phyloP scores from a whole-genome alignment of 2,888 invertebrate genomes.

The Scotopteryx bipunctaria region DNA sequence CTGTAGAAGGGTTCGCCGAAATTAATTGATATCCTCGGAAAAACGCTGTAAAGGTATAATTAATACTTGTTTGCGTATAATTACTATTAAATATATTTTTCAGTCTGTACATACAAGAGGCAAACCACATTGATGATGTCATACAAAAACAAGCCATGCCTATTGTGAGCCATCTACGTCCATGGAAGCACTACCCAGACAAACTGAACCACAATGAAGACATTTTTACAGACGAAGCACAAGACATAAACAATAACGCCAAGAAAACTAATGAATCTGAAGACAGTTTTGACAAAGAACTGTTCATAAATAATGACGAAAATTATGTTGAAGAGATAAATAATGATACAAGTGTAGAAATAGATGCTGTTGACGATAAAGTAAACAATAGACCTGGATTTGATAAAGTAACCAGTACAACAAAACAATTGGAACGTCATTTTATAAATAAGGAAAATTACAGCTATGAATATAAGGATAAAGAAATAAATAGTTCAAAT shows the following conservation, averaged over 20 bases:
- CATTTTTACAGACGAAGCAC: background rate
- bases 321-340: too few species aligned
- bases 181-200: conserved; percentile 39
- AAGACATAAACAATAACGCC: background rate
- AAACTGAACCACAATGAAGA: conserved; percentile 26
- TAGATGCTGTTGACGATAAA: background rate
- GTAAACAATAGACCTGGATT: background rate
- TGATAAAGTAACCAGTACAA: background rate
- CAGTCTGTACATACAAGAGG: conserved; percentile 23
- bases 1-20: too few species aligned
- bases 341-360: too few species aligned
- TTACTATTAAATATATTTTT: too few species aligned
- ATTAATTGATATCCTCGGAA: too few species aligned
- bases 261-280: background rate
- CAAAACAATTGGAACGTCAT: background rate
- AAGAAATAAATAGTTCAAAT: too few species aligned
- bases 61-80: background rate
- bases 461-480: too few species aligned
- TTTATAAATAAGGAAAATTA: too few species aligned
- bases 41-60: too few species aligned
- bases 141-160: conserved; percentile 60
- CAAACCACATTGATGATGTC: conserved; percentile 63
- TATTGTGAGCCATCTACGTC: conserved; percentile 60
- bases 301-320: too few species aligned
- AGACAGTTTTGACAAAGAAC: background rate